Conservation (phyloP, 2,113 vertebrate species). For the Paraplagusia blochii region DNA sequence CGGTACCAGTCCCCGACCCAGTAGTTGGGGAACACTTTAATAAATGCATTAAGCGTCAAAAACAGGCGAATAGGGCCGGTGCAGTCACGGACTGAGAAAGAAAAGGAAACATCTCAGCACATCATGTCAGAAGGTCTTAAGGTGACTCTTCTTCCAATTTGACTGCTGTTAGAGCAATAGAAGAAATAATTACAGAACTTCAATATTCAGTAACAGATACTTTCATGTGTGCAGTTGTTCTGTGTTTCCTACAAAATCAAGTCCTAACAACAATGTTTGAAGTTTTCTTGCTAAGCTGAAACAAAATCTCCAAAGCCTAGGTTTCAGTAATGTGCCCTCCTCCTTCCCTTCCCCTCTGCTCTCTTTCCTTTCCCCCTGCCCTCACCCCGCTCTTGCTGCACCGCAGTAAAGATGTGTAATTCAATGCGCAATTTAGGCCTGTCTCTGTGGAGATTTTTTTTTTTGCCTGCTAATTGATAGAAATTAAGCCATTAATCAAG, state of each 20-base stretch:
- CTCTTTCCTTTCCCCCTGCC: constrained; percentile 63
- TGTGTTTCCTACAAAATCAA: not conserved
- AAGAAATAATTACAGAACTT: too few species aligned
- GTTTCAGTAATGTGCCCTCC: constrained; percentile 58
- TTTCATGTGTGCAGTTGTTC: too few species aligned
- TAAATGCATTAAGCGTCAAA: constrained; percentile 35
- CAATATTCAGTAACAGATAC: too few species aligned
- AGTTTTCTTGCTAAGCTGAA: constrained; percentile 20
- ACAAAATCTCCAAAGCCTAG: constrained; percentile 61
- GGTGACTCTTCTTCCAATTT: constrained; percentile 1
- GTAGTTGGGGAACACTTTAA: too few species aligned
- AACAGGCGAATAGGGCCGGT: constrained; percentile 6
- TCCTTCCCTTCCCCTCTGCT: constrained; percentile 62
- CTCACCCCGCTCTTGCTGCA: constrained; percentile 61
- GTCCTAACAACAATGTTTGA: constrained; percentile 13
- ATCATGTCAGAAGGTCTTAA: not conserved
- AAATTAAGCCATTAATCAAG: constrained; percentile 99
- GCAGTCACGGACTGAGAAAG: constrained; percentile 11
- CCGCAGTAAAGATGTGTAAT: constrained; percentile 91
- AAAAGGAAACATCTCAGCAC: constrained; percentile 1
- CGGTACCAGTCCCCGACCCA: too few species aligned
- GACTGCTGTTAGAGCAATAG: not conserved
- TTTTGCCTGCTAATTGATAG: constrained; percentile 99
- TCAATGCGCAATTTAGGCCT: constrained; percentile 97
- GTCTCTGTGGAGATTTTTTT: constrained; percentile 91